phyloP scores from a whole-genome alignment of 1,140 invertebrate species.

The Microplitis demolitor region DNA sequence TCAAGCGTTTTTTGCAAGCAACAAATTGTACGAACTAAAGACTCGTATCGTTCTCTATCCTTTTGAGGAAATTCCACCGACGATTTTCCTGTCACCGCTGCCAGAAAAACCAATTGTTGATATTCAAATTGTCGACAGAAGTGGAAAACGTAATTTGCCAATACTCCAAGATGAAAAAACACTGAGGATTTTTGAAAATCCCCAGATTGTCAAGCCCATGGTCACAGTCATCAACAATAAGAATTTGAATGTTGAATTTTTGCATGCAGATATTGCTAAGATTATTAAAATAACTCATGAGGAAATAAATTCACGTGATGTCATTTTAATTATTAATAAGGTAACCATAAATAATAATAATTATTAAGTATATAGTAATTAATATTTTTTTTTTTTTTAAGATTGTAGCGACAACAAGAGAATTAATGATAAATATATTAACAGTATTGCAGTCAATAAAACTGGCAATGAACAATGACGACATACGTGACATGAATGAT shows the following conservation, averaged over 20 bases:
- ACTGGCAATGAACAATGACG: constrained; percentile 53
- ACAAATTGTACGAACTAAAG: not conserved
- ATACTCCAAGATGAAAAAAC: constrained; percentile 54
- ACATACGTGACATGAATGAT: constrained; percentile 59
- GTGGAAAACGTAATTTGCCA: constrained; percentile 51
- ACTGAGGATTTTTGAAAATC: constrained; percentile 56
- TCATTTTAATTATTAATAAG: constrained; percentile 51
- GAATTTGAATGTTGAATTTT: constrained; percentile 49
- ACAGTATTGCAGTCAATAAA: constrained; percentile 49
- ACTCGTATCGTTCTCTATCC: constrained; percentile 34
- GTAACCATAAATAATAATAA: constrained; percentile 35
- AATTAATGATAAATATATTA: constrained; percentile 49
- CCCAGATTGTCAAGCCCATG: constrained; percentile 54
- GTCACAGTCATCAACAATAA: constrained; percentile 45
- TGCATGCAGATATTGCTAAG: constrained; percentile 43
- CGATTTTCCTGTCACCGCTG: constrained; percentile 43
- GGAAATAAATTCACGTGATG: constrained; percentile 48
- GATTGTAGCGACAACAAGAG: constrained; percentile 49
- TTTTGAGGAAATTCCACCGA: constrained; percentile 44
- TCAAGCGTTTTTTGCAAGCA: not conserved
- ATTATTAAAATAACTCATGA: constrained; percentile 43
- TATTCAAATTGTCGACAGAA: constrained; percentile 50
- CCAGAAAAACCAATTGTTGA: constrained; percentile 53
- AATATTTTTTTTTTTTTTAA: constrained; percentile 24
- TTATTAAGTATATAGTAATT: not conserved